These are phyloP conservation scores for Coturnix japonica DNA, from an alignment of 2,113 vertebrate species.

Conservation along the genomic window DNA sequence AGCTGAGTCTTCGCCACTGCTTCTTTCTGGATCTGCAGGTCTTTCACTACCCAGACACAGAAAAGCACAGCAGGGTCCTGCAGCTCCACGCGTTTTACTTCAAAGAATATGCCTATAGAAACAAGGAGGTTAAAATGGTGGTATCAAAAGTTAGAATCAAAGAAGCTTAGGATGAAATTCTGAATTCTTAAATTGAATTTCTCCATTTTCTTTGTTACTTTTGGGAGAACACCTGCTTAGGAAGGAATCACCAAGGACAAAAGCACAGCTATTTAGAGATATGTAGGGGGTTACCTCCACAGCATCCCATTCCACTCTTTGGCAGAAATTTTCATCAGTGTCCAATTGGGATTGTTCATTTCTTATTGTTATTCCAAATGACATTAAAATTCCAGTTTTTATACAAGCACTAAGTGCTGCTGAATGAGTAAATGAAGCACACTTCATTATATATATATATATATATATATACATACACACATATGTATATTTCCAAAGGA, in stretches of 20 bases:
- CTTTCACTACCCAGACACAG: slow-evolving; percentile 88
- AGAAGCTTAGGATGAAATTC: neutral
- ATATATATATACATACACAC: too few relatives aligned
- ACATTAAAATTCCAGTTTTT: neutral
- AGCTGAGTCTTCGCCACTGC: slow-evolving; percentile 57
- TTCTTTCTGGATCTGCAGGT: slow-evolving; percentile 76
- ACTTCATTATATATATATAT: too few relatives aligned
- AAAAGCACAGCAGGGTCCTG: slow-evolving; percentile 77
- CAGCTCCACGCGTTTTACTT: slow-evolving; percentile 79
- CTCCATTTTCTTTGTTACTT: neutral
- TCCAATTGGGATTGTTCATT: neutral
- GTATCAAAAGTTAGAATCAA: neutral
- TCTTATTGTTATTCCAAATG: neutral
- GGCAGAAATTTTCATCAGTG: neutral
- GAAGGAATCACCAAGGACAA: neutral
- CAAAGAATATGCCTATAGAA: slow-evolving; percentile 83
- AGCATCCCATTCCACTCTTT: too few relatives aligned
- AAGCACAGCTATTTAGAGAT: neutral
- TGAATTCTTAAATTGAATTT: neutral
- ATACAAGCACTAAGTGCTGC: neutral
- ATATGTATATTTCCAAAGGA: neutral
- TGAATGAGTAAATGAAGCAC: neutral
- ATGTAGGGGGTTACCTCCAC: neutral
- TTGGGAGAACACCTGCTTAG: neutral
- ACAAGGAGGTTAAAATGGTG: neutral